phyloP scores from a whole-genome alignment of 2,888 invertebrate species.

The Automeris io region DNA sequence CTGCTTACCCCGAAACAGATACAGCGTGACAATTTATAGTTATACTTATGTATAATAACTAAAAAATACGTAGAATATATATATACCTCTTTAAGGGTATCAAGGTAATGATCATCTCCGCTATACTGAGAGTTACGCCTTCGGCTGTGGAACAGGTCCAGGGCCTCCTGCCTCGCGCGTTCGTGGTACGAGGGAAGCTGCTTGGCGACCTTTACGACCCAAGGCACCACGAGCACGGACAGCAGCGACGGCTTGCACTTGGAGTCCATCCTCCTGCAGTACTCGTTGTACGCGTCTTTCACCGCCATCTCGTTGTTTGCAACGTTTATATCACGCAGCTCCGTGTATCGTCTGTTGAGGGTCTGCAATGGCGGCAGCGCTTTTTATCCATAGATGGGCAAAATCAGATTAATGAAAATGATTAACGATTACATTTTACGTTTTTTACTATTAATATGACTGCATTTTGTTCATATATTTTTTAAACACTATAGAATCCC shows the following conservation, averaged over 20 bases:
- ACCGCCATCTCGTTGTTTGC: slow-evolving; percentile 20
- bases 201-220: slow-evolving; percentile 10
- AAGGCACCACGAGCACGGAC: slow-evolving; percentile 6
- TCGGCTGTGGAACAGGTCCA: slow-evolving; percentile 8
- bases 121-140: slow-evolving; percentile 5
- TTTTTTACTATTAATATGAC: too few relatives aligned
- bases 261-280: slow-evolving; percentile 8
- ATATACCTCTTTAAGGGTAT: slow-evolving; percentile 12
- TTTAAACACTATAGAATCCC: too few relatives aligned
- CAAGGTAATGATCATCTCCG: slow-evolving; percentile 9
- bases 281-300: slow-evolving; percentile 18
- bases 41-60: too few relatives aligned
- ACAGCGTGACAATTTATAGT: too few relatives aligned
- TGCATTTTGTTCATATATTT: too few relatives aligned
- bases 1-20: too few relatives aligned
- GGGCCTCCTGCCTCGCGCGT: slow-evolving; percentile 4
- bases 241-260: slow-evolving; percentile 11
- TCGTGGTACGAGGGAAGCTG: slow-evolving; percentile 12
- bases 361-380: slow-evolving; percentile 12
- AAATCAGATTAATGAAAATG: too few relatives aligned
- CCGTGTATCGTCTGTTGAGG: slow-evolving; percentile 8
- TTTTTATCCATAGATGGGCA: too few relatives aligned
- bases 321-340: slow-evolving; percentile 12
- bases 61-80: too few relatives aligned
- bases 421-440: too few relatives aligned